Conservation (phyloP, 2,797 vertebrate species). For the Urosaurus nigricauda region DNA sequence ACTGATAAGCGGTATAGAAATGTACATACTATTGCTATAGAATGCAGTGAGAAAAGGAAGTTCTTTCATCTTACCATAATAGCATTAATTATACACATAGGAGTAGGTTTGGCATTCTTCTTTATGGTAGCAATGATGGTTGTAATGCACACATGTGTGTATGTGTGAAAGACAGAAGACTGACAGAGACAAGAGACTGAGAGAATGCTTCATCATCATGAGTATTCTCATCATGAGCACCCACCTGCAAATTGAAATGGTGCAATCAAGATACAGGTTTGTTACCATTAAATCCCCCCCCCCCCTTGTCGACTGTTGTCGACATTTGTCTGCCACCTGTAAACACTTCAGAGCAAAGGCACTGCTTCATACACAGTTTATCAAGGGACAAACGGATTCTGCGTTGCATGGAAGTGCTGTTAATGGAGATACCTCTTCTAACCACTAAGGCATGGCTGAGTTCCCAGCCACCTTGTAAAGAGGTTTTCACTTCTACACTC, state of each 20-base stretch:
- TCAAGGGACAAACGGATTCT: not conserved
- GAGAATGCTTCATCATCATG: too few species aligned
- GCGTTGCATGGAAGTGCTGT: not conserved
- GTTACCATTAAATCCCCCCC: too few species aligned
- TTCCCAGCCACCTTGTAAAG: not conserved
- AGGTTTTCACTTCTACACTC: not conserved
- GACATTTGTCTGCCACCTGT: not conserved
- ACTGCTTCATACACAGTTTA: not conserved
- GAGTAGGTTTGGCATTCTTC: not conserved
- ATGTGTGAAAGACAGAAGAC: not conserved
- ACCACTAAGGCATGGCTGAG: not conserved
- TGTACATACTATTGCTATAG: too few species aligned
- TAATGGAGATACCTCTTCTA: not conserved
- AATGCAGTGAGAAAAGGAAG: not conserved
- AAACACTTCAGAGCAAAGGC: not conserved
- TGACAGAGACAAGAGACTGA: not conserved
- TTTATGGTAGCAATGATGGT: not conserved
- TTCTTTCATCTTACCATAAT: too few species aligned
- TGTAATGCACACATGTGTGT: not conserved
- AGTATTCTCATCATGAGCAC: not conserved
- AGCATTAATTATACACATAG: not conserved
- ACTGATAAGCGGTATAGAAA: too few species aligned
- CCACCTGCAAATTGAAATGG: not conserved
- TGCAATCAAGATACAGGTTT: not conserved
- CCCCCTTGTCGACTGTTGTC: too few species aligned